Base-by-base conservation (phyloP, 1,140 invertebrate species). In the Bombus confusus region DNA sequence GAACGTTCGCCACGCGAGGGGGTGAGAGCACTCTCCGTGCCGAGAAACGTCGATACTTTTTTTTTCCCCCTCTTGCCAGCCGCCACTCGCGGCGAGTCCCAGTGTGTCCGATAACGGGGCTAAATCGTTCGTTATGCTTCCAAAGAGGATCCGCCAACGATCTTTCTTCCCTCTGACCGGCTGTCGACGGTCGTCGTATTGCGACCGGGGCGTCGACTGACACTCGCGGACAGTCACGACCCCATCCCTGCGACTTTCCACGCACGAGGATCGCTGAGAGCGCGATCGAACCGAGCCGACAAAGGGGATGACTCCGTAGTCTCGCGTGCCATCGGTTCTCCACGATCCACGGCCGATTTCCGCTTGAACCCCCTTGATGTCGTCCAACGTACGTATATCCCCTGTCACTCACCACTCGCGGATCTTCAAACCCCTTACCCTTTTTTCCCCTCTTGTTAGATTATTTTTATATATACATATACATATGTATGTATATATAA, bases 21-120 rank as follows among this genome's bases (percentile, higher is more conserved):
- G 83, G 69, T 80, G 66, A 69, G 83, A 41, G 39, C 52, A 47
- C 79, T 25, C 84, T 41, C 74, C 75, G 87, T 81, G 71, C 57
- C 47, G 83, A 80, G 88, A 90, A 90, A 90, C 88, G 88, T 90
- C 88, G 88, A 90, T 90, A 90, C 82, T 87, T 79, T 80, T 90
- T 86, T 87, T 81, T 87, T 81, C 83, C 80, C 59, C 52, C 75
- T 83, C 80, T 87, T 76, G 69, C 28, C 59, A 62, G 86, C 68
- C 47, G 69, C 71, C 80, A n/a, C 85, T 71, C n/a, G 57, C 75
- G 47, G 66, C 66, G 75, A 74, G 69, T 79, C 57, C 57, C 69
- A 57, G 18, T 39, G 77, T 52, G 77, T 71, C 83, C 78, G 83
- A 80, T 80, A 85, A 73, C 75, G 39, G 57, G 59, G 77, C 39